Conservation (phyloP, 2,888 invertebrate species). For the Linnaemya vulpina region DNA sequence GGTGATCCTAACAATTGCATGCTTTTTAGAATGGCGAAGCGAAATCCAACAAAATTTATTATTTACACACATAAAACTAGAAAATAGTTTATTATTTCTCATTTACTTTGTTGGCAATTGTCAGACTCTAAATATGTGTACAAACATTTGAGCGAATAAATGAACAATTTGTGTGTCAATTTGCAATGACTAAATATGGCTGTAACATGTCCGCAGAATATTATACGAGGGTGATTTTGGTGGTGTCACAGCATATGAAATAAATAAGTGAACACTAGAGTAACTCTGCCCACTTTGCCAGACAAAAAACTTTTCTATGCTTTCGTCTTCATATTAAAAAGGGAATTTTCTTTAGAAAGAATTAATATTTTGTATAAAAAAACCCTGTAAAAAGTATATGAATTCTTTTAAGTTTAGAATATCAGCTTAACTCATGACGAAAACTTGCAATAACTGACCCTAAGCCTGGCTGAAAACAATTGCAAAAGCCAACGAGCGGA, state of each 20-base stretch:
- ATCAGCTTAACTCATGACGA: no score
- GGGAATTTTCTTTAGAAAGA: no score
- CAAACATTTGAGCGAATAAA: conserved; percentile 31
- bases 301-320: no score
- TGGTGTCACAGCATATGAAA: background rate
- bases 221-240: background rate
- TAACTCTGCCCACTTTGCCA: no score
- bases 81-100: conserved; percentile 52
- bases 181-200: background rate
- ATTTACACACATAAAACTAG: background rate
- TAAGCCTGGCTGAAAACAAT: no score
- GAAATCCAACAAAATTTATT: conserved; percentile 34
- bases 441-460: no score
- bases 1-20: background rate
- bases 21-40: background rate
- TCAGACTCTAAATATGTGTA: conserved; percentile 12
- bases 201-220: background rate
- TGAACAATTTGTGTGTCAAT: conserved; percentile 34
- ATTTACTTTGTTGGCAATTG: conserved; percentile 55
- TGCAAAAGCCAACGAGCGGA: no score
- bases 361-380: no score
- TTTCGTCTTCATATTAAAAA: no score
- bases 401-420: no score
- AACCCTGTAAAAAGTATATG: no score
- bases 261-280: no score